Evolutionary conservation across 2,797 vertebrate genomes (phyloP).

Genomic region (Pogonophryne albipinna): DNA sequence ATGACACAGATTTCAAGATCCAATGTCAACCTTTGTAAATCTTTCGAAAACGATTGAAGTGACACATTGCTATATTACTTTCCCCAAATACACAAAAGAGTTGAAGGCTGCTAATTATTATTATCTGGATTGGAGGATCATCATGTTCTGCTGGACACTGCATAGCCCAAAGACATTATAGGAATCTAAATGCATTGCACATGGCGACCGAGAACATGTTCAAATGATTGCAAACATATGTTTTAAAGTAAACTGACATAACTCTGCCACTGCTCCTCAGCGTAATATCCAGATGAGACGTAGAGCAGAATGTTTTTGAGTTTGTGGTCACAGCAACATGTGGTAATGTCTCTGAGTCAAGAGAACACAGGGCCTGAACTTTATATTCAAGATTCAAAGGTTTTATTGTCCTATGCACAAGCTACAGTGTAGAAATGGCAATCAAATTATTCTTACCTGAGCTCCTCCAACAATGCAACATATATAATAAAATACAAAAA

Average conservation of each 20-base stretch:
- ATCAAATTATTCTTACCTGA: no score
- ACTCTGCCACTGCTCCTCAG: not conserved
- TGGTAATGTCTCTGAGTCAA: constrained; percentile 23
- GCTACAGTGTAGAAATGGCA: no score
- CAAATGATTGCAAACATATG: not conserved
- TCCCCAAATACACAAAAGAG: not conserved
- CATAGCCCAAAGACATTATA: not conserved
- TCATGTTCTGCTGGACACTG: no score
- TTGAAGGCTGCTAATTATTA: not conserved
- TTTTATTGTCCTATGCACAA: no score
- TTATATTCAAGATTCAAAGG: constrained; percentile 1
- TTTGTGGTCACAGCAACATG: constrained; percentile 21
- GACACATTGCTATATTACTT: no score
- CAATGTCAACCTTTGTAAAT: not conserved
- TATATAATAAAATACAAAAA: no score
- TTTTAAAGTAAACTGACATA: not conserved
- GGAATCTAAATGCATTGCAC: not conserved
- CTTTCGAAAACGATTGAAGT: not conserved
- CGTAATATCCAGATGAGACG: not conserved
- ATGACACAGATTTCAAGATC: not conserved
- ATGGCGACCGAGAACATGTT: not conserved
- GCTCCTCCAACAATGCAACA: no score
- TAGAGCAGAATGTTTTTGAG: not conserved
- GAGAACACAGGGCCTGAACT: constrained; percentile 38
- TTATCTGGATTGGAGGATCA: not conserved